Base-by-base conservation (phyloP, 2,113 vertebrate species). In the Corythornis vintsioides region DNA sequence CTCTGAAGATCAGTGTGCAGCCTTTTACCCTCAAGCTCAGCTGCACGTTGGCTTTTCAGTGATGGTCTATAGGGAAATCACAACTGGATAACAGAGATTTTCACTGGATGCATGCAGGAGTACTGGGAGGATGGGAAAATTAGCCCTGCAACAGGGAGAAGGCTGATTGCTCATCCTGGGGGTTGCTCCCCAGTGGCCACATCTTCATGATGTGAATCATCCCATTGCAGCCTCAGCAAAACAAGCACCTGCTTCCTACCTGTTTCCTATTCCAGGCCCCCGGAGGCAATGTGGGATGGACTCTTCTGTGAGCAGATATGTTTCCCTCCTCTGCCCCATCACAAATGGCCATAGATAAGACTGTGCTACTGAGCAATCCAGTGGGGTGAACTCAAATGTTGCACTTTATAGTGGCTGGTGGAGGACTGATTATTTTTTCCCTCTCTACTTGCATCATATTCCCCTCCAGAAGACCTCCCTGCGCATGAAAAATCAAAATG, bases 401-500 rank as follows among this genome's bases (percentile, higher is more conserved):
- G 47, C 28, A 11, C 31, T 43, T 17, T n/a, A 15, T 77, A 47
- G 29, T 52, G 13, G 35, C 48, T 70, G 33, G 66, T 52, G 48
- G 18, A 80, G 4, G 19, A 20, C 1, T 65, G 29, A 8, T 42
- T 65, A 65, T 65, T 83, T 81, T 79, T 17, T 26, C 16, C 28
- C 43, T 16, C 24, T 56, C 11, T 14, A 21, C 35, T 17, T 65
- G 24, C 40, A 57, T 64, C 45, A 6, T 69, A 55, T 31, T 82
- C 47, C 33, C 17, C 24, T 59, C 70, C 56, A 29, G 57, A 92
- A 26, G 38, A 90, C n/a, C 20, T 85, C 75, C 33, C 19, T 66
- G 76, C 47, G 71, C 65, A 47, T 90, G 81, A 92, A 90, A 86
- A 91, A 91, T 80, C 71, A 76, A 87, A 89, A 85, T 11, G 7